A percentile compares a stretch with the other conserved stretches of the same genome.
These are phyloP conservation scores for Drosophila pullipes DNA, from an alignment of 2,888 invertebrate species.

Conservation along the genomic window DNA sequence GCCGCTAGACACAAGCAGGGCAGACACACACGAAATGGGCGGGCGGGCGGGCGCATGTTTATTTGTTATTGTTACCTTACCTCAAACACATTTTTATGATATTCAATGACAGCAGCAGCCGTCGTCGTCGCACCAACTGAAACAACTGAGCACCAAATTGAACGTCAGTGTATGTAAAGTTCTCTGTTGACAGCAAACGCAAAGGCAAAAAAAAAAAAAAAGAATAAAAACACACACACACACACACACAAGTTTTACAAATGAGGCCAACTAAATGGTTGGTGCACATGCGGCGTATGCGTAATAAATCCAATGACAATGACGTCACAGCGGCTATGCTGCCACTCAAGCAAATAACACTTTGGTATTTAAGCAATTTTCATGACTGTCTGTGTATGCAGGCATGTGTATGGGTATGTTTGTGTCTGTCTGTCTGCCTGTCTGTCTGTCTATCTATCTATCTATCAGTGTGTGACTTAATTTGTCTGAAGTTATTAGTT, in stretches of 20 bases:
- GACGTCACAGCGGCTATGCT: constrained; percentile 48
- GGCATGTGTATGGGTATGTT: constrained; percentile 2
- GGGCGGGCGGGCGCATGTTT: constrained; percentile 41
- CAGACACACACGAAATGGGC: constrained; percentile 4
- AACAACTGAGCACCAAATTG: constrained; percentile 45
- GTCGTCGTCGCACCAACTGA: constrained; percentile 1
- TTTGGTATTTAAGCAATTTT: constrained; percentile 63
- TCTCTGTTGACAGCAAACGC: constrained; percentile 40
- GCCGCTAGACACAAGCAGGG: constrained; percentile 14
- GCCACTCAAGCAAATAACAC: constrained; percentile 62
- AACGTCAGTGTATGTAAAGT: constrained; percentile 47
- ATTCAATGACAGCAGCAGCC: constrained; percentile 64
- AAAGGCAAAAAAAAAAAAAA: not conserved
- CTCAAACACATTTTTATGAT: constrained; percentile 79
- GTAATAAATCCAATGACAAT: constrained; percentile 67
- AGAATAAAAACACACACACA: not conserved
- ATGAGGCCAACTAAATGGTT: constrained; percentile 62
- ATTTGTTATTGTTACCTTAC: constrained; percentile 81
- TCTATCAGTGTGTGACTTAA: constrained; percentile 48
- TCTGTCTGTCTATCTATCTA: not conserved
- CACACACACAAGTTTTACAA: constrained; percentile 13
- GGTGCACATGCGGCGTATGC: constrained; percentile 62
- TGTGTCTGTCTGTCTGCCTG: not conserved
- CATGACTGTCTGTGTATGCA: constrained; percentile 16
- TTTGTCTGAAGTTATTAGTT: constrained; percentile 64